Conservation (phyloP, 2,113 vertebrate genomes). For the Indicator maculatus region DNA sequence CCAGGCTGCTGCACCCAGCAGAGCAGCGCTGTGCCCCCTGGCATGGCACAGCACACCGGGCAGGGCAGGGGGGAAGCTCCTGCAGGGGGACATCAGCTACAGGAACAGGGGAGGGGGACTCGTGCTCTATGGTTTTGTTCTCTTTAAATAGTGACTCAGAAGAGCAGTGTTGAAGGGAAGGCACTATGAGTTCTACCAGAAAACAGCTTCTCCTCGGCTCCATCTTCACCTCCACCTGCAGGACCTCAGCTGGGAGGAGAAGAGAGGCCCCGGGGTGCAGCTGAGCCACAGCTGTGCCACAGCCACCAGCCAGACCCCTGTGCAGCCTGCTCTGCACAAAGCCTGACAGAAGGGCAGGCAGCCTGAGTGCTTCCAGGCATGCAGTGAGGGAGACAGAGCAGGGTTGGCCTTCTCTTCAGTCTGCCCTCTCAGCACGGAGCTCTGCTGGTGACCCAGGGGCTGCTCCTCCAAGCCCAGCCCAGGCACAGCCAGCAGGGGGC, state of each 20-base stretch:
- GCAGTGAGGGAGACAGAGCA: slow-evolving; percentile 1
- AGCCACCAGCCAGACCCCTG: neutral
- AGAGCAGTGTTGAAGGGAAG: slow-evolving; percentile 68
- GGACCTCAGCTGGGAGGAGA: slow-evolving; percentile 5
- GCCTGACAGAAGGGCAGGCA: slow-evolving; percentile 24
- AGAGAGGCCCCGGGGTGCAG: neutral
- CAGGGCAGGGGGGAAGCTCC: slow-evolving; percentile 35
- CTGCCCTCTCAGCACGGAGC: slow-evolving; percentile 43
- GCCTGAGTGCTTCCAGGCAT: slow-evolving; percentile 24
- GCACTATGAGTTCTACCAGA: slow-evolving; percentile 69
- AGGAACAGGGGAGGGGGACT: neutral
- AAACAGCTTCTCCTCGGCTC: slow-evolving; percentile 24
- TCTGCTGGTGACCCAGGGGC: slow-evolving; percentile 34
- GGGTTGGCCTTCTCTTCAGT: neutral
- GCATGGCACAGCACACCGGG: neutral
- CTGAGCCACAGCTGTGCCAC: neutral
- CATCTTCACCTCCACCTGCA: slow-evolving; percentile 40
- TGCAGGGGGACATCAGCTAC: neutral
- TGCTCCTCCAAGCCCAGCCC: slow-evolving; percentile 31
- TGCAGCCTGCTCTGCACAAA: neutral
- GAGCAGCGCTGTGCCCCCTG: fast-evolving
- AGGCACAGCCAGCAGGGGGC: neutral
- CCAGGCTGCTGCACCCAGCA: slow-evolving; percentile 10
- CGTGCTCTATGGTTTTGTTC: slow-evolving; percentile 36
- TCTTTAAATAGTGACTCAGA: slow-evolving; percentile 46